Base-by-base conservation (phyloP, 2,797 vertebrate species). In the Acropternis orthonyx region DNA sequence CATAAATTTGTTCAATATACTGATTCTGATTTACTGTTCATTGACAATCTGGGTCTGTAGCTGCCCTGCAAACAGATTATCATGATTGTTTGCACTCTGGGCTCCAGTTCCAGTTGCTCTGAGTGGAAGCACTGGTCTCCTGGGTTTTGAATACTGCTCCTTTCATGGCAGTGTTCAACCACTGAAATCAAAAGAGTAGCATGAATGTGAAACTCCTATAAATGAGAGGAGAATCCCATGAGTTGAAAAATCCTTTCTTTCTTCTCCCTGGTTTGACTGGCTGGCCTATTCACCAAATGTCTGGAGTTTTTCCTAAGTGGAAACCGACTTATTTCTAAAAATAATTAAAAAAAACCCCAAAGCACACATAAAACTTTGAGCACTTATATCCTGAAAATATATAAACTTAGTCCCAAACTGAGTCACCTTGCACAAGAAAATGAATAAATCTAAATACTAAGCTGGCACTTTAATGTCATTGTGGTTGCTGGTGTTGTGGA, bases 51-150 rank as follows among this genome's bases (percentile, higher is more conserved):
- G 37, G 32, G 32, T 49, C 67, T 79, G 39, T 43, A 73, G 61
- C 67, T 71, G 51, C 37, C 82, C 67, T 85, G 73, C 74, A 92
- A 93, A 81, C 36, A 67, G n/a, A 18, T 66, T 18, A 26, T 59
- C 59, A 32, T 32, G n/a, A 63, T 55, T 59, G 18, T 78, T 93
- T 69, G 63, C 12, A 9, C 39, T 78, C 65, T 51, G 54, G 51
- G 26, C 63, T 59, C 32, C n/a, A 32, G 21, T 58, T 69, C 46
- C n/a, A 71, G 34, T 36, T 49, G 17, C 30, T 90, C 48, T 69
- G 39, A 58, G n/a, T 41, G 27, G 54, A 95, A 86, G 55, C 10
- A 37, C 9, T 15, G 17, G 10, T 66, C 46, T 68, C n/a, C 59
- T 43, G 77, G 32, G 52, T 81, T 88, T 84, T 81, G 43, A 90